A percentile compares a stretch with the other conserved stretches of the same genome.
These are phyloP conservation scores for Dasypolia templi DNA, from an alignment of 2,888 invertebrate species.

Conservation along the genomic window DNA sequence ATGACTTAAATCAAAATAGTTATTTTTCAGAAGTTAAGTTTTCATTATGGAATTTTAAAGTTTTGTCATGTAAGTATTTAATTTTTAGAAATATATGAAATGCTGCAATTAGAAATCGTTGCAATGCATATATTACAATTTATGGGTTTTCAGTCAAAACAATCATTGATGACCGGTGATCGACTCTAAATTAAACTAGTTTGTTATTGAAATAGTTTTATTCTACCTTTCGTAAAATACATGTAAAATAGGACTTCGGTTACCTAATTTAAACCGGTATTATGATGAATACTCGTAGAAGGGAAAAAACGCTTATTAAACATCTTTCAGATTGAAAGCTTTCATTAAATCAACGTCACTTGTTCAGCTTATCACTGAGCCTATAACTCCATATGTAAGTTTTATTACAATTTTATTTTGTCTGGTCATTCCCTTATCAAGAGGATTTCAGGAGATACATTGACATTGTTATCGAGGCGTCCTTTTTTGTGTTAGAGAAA, in stretches of 20 bases:
- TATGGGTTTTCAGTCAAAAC: neutral
- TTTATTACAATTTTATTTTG: slow-evolving; percentile 28
- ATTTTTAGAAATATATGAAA: neutral
- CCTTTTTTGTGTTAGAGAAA: neutral
- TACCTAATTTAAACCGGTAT: neutral
- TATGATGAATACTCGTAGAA: slow-evolving; percentile 7
- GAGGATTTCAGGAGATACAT: neutral
- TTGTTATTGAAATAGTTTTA: neutral
- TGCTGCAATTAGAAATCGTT: neutral
- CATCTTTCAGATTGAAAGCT: slow-evolving; percentile 22
- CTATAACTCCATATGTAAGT: neutral
- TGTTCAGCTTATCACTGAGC: slow-evolving; percentile 40
- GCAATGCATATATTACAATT: neutral
- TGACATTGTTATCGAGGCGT: neutral
- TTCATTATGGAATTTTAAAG: neutral
- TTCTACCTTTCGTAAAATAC: neutral
- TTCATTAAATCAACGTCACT: slow-evolving; percentile 59
- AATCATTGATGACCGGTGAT: slow-evolving; percentile 8
- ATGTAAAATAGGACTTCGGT: neutral
- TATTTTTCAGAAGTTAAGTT: neutral
- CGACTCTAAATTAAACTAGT: neutral
- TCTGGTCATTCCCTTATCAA: neutral
- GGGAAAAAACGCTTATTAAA: neutral
- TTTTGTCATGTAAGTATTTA: neutral
- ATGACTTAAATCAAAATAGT: neutral